Evolutionary conservation across 2,797 vertebrate species (phyloP).

Genomic region (Premnoplex brunnescens): DNA sequence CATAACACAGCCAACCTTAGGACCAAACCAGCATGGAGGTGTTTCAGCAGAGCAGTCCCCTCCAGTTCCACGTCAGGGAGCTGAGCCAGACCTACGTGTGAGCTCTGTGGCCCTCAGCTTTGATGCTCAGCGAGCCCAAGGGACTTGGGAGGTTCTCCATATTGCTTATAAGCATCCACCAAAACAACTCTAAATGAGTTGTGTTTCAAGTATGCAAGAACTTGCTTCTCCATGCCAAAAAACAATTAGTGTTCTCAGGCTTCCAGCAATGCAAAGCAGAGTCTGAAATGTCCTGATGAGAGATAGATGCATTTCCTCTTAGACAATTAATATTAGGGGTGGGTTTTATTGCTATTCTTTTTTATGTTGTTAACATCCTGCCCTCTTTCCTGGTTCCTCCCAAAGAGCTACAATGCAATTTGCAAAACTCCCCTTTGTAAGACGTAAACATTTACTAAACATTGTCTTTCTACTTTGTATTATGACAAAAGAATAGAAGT

Average conservation of each 20-base stretch:
- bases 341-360: slow-evolving; percentile 71
- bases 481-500: slow-evolving; percentile 61
- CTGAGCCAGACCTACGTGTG: slow-evolving; percentile 1
- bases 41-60: not conserved
- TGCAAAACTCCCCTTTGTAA: slow-evolving; percentile 57
- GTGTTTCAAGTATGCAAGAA: slow-evolving; percentile 61
- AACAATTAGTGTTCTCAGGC: slow-evolving; percentile 55
- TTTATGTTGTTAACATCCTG: slow-evolving; percentile 70
- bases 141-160: slow-evolving; percentile 39
- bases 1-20: not conserved
- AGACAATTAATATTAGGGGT: slow-evolving; percentile 72
- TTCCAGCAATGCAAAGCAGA: slow-evolving; percentile 70
- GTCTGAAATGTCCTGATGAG: slow-evolving; percentile 66
- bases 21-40: not conserved
- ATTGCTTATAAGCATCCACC: slow-evolving; percentile 51
- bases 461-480: slow-evolving; percentile 66
- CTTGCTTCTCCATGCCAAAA: slow-evolving; percentile 61
- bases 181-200: slow-evolving; percentile 68
- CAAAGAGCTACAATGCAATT: slow-evolving; percentile 59
- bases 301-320: slow-evolving; percentile 71
- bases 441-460: slow-evolving; percentile 66
- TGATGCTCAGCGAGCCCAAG: not conserved
- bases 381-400: slow-evolving; percentile 71
- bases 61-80: not conserved
- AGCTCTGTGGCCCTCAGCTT: not conserved